These are phyloP conservation scores for Callithrix jacchus DNA, from an alignment of 2,113 vertebrate genomes.

Conservation along the genomic window DNA sequence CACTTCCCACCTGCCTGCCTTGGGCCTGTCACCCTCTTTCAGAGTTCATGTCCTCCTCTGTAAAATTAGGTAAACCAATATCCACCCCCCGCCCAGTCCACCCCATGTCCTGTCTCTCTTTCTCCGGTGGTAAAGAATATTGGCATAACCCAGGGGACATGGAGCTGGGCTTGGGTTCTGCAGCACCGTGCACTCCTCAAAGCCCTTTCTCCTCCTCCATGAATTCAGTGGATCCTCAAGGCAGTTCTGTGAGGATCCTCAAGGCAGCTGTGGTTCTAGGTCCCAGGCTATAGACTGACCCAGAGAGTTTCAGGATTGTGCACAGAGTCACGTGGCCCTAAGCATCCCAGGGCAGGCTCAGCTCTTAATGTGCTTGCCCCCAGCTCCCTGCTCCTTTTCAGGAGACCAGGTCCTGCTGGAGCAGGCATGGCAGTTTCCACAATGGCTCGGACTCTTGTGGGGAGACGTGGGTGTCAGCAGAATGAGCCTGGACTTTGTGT, in stretches of 20 bases:
- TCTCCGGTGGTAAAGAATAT: background rate
- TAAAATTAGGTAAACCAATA: too few species aligned
- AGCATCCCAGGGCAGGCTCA: background rate
- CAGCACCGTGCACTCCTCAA: background rate
- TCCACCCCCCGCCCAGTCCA: accelerated
- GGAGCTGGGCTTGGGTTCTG: background rate
- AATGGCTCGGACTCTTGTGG: accelerated
- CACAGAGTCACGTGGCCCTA: background rate
- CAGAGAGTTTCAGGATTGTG: accelerated
- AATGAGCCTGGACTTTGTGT: background rate
- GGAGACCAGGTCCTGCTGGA: background rate
- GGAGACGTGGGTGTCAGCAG: background rate
- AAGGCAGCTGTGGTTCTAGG: background rate
- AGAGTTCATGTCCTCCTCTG: background rate
- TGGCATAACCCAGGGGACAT: accelerated
- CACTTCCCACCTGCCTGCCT: background rate
- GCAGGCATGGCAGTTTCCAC: too few species aligned
- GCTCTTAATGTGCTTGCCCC: background rate
- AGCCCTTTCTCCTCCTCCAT: background rate
- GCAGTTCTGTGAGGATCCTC: accelerated
- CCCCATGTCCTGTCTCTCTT: background rate
- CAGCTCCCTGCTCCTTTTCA: background rate
- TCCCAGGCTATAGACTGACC: accelerated
- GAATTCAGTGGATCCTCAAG: background rate
- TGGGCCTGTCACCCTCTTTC: background rate